Conservation (phyloP, 2,888 invertebrate species). For the Ectemnius cavifrons region DNA sequence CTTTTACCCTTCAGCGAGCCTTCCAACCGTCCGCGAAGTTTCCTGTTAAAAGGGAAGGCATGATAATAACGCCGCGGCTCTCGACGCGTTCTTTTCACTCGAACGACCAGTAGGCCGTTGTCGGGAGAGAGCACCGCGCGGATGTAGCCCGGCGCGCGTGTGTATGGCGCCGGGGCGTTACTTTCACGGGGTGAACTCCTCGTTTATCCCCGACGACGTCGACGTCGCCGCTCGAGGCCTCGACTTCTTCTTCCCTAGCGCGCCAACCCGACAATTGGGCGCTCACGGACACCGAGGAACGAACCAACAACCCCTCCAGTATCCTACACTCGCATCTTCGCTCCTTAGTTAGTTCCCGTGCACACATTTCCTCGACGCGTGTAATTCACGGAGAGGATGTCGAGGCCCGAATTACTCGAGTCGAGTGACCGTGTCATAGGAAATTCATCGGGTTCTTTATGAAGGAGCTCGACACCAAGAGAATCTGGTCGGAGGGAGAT, state of each 20-base stretch:
- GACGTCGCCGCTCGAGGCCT: not conserved
- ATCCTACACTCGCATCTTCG: not conserved
- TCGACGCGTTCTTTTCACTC: constrained; percentile 60
- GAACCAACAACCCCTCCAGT: constrained; percentile 8
- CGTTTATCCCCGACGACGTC: constrained; percentile 48
- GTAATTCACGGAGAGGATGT: not conserved
- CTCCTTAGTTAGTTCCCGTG: not conserved
- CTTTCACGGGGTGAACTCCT: constrained; percentile 41
- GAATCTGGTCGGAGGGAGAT: constrained; percentile 41
- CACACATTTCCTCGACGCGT: not conserved
- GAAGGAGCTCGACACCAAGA: constrained; percentile 9
- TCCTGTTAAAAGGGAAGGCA: constrained; percentile 61
- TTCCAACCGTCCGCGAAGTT: constrained; percentile 56
- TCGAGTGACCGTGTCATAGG: not conserved
- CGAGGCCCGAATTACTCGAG: not conserved
- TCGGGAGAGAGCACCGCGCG: constrained; percentile 13
- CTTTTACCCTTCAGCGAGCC: constrained; percentile 57
- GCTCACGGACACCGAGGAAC: not conserved
- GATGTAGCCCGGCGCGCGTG: constrained; percentile 7
- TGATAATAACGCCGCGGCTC: constrained; percentile 60
- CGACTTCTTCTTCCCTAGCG: constrained; percentile 20
- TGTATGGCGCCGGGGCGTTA: constrained; percentile 30
- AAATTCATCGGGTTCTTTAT: not conserved
- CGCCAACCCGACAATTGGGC: constrained; percentile 37
- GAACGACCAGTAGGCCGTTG: constrained; percentile 53